Conservation (phyloP, 2,113 vertebrate genomes). For the Python bivittatus region DNA sequence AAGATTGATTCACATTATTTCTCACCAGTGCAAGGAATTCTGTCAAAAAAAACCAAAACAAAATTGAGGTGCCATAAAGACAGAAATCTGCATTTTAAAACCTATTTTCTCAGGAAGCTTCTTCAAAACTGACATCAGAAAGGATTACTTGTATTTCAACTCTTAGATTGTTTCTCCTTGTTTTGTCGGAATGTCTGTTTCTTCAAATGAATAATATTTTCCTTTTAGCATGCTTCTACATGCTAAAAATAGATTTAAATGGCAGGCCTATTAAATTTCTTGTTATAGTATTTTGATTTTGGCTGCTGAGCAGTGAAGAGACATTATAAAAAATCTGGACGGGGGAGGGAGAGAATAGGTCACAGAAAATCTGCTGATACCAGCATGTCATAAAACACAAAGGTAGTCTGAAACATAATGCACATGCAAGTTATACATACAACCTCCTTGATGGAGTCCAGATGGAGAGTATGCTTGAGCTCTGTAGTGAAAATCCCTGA, state of each 20-base stretch:
- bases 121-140: background rate
- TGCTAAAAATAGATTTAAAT: constrained; percentile 37
- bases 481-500: constrained; percentile 85
- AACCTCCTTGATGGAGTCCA: constrained; percentile 90
- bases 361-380: constrained; percentile 56
- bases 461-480: constrained; percentile 81
- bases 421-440: constrained; percentile 74
- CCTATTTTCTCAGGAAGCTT: constrained; percentile 9
- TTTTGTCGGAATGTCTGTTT: constrained; percentile 30
- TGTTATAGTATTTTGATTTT: constrained; percentile 17
- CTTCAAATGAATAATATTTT: background rate
- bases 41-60: background rate
- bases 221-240: constrained; percentile 1
- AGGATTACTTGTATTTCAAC: constrained; percentile 30
- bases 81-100: background rate
- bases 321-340: background rate
- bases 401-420: constrained; percentile 64
- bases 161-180: background rate
- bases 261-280: constrained; percentile 31
- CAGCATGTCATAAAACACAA: constrained; percentile 71
- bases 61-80: background rate
- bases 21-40: background rate
- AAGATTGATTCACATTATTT: background rate
- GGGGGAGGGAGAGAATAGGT: constrained; percentile 26
- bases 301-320: constrained; percentile 12